Conservation (phyloP, 2,113 vertebrate genomes). For the Cheirogaleus medius region DNA sequence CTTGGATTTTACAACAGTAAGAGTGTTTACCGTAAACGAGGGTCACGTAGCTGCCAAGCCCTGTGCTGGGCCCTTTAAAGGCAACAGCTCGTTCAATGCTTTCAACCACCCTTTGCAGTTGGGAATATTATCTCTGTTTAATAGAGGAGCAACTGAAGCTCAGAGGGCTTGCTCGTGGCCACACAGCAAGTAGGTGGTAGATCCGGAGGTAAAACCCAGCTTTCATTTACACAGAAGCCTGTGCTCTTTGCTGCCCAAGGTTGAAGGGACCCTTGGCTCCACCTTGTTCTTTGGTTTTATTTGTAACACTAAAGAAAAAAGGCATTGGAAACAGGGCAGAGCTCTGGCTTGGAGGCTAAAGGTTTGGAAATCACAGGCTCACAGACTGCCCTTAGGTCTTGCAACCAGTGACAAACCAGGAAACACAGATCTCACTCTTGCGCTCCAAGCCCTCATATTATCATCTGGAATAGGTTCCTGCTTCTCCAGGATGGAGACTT, state of each 20-base stretch:
- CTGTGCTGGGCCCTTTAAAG: background rate
- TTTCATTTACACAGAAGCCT: background rate
- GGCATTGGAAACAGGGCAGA: background rate
- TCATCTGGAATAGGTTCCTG: no score
- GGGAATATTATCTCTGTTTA: background rate
- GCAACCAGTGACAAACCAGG: background rate
- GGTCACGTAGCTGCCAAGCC: background rate
- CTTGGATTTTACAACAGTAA: slow-evolving; percentile 23
- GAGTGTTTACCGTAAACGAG: background rate
- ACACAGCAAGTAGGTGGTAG: background rate
- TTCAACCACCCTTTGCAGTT: background rate
- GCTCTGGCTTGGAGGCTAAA: background rate
- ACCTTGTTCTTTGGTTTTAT: background rate
- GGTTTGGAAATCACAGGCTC: background rate
- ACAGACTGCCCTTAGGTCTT: no score
- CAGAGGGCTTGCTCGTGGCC: background rate
- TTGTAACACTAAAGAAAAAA: background rate
- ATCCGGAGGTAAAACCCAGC: background rate
- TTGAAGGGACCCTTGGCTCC: background rate
- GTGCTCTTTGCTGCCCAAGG: background rate
- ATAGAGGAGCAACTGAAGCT: background rate
- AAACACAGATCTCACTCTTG: background rate
- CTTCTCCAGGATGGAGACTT: background rate
- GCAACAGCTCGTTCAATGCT: background rate
- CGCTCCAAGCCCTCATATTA: rapidly evolving